Evolutionary conservation across 92 coral and sea anemone species (phyloP).

Genomic region (Epizoanthus rinbou): DNA sequence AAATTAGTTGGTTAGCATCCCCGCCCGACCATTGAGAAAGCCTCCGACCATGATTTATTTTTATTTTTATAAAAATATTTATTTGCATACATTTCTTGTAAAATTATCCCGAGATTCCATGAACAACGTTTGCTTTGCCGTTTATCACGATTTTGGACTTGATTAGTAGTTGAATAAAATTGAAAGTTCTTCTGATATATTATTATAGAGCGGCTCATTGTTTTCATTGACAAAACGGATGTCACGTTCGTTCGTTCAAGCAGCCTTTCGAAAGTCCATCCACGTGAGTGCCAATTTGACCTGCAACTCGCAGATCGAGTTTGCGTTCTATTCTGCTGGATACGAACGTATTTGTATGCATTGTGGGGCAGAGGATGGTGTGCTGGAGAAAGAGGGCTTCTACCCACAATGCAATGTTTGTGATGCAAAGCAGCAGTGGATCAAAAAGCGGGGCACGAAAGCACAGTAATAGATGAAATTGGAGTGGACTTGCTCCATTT

Average conservation of each 20-base stretch:
- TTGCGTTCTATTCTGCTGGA: no score
- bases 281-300: no score
- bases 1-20: no score
- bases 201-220: no score
- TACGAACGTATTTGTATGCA: no score
- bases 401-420: neutral
- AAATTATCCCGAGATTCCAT: constrained; percentile 18
- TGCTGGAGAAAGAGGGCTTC: no score
- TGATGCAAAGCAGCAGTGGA: constrained; percentile 13
- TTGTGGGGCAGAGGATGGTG: no score
- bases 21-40: no score
- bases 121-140: constrained; percentile 18
- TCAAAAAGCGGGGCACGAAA: constrained; percentile 44
- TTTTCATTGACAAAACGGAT: neutral
- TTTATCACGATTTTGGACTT: neutral
- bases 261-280: no score
- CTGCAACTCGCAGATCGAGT: no score
- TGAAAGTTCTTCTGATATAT: neutral
- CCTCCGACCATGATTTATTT: neutral
- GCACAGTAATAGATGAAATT: constrained; percentile 13
- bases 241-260: constrained; percentile 2
- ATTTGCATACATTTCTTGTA: constrained; percentile 34
- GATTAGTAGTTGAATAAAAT: constrained; percentile 19
- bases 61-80: constrained; percentile 11
- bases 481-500: constrained; percentile 24